Percentiles rank a stretch among this genome's conserved stretches.
Conservation (phyloP, 2,113 vertebrate genomes). For the Tor tambroides region DNA sequence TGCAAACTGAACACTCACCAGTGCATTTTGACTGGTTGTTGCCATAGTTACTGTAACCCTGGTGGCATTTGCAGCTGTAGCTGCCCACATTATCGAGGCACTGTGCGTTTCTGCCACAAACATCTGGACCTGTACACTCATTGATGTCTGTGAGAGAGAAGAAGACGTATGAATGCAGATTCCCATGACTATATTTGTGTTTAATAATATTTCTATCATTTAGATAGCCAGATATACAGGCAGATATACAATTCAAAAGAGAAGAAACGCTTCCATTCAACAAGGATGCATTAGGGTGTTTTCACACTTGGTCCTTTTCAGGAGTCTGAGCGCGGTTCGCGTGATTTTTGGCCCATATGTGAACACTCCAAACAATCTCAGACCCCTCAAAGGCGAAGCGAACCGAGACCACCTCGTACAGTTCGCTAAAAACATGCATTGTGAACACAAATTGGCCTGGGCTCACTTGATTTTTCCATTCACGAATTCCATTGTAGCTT, state of each 20-base stretch:
- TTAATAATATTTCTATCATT: background rate
- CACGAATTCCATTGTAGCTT: no score
- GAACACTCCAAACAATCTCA: no score
- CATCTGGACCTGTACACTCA: conserved; percentile 38
- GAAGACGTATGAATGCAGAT: background rate
- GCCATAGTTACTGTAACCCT: conserved; percentile 73
- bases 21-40: conserved; percentile 63
- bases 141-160: background rate
- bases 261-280: no score
- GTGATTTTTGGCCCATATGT: no score
- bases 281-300: no score
- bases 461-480: no score
- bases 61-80: conserved; percentile 68
- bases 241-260: no score
- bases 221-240: background rate
- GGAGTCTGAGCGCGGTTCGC: no score
- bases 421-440: no score
- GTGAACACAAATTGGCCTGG: no score
- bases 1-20: conserved; percentile 56
- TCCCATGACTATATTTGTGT: background rate
- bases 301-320: no score
- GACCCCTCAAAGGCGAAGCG: no score
- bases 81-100: conserved; percentile 67
- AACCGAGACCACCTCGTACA: conserved; percentile 69
- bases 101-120: conserved; percentile 63